Percentiles rank a stretch among this genome's conserved stretches.
Evolutionary conservation across 2,113 vertebrate species (phyloP).

Genomic region (Sylvilagus bachmani): DNA sequence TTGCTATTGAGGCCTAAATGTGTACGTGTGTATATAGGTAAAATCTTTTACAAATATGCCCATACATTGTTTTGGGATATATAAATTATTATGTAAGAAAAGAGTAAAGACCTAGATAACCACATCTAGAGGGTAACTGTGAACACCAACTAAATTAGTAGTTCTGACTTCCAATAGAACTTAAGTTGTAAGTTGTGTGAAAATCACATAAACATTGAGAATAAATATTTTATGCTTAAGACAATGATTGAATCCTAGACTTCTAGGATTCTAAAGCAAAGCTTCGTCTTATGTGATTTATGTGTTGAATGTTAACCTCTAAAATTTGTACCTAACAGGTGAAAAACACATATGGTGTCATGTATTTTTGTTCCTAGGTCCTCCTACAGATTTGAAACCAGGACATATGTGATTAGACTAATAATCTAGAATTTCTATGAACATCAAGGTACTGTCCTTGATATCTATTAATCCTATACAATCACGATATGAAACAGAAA

Average conservation of each 20-base stretch:
- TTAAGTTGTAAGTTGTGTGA: neutral
- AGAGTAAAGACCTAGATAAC: too few relatives aligned
- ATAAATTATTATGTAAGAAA: neutral
- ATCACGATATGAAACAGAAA: conserved; percentile 56
- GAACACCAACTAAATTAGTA: conserved; percentile 71
- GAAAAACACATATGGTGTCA: neutral
- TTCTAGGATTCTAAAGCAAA: conserved; percentile 1
- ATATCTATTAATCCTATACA: conserved; percentile 6
- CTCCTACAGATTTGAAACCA: neutral
- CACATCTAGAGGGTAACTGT: neutral
- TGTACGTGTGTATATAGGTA: neutral
- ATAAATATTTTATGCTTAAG: conserved; percentile 20
- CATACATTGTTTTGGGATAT: conserved; percentile 40
- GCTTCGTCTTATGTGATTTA: neutral
- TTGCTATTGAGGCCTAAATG: conserved; percentile 36
- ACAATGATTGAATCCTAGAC: neutral
- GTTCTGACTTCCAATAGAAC: conserved; percentile 21
- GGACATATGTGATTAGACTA: neutral
- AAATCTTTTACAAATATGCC: conserved; percentile 6
- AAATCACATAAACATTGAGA: conserved; percentile 44
- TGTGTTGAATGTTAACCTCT: conserved; percentile 6
- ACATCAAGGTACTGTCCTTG: conserved; percentile 30
- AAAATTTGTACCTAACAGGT: neutral
- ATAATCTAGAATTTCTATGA: conserved; percentile 23
- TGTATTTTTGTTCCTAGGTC: conserved; percentile 8